These are phyloP conservation scores for Leptinotarsa peninsularis DNA, from an alignment of 2,888 invertebrate species.

Conservation along the genomic window DNA sequence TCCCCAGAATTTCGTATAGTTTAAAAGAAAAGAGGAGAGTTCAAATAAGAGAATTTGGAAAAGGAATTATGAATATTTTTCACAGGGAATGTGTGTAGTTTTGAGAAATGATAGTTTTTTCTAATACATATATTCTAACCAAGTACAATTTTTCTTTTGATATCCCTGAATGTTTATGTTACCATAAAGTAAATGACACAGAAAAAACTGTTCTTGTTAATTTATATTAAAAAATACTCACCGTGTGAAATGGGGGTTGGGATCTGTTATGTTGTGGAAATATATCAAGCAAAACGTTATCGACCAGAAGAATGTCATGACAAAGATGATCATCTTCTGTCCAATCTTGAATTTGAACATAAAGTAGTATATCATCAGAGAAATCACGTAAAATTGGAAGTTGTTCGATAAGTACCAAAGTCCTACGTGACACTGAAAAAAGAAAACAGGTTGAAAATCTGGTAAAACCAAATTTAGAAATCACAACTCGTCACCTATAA, in stretches of 20 bases:
- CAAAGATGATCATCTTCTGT: not conserved
- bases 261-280: not conserved
- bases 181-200: too few relatives aligned
- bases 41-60: too few relatives aligned
- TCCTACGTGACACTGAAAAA: not conserved
- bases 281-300: not conserved
- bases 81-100: too few relatives aligned
- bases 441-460: not conserved
- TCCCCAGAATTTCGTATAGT: too few relatives aligned
- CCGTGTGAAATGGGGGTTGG: not conserved
- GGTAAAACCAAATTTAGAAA: not conserved
- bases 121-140: too few relatives aligned
- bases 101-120: too few relatives aligned
- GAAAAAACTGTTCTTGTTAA: too few relatives aligned
- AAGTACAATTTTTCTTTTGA: too few relatives aligned
- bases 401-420: not conserved
- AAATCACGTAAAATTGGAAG: not conserved
- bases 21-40: too few relatives aligned
- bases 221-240: not conserved
- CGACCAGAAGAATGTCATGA: not conserved
- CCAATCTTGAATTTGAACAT: not conserved
- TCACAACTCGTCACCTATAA: too few relatives aligned
- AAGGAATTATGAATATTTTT: too few relatives aligned
- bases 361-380: not conserved
- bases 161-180: too few relatives aligned